Base-by-base conservation (phyloP, 2,888 invertebrate genomes). In the Drosophila affinis region DNA sequence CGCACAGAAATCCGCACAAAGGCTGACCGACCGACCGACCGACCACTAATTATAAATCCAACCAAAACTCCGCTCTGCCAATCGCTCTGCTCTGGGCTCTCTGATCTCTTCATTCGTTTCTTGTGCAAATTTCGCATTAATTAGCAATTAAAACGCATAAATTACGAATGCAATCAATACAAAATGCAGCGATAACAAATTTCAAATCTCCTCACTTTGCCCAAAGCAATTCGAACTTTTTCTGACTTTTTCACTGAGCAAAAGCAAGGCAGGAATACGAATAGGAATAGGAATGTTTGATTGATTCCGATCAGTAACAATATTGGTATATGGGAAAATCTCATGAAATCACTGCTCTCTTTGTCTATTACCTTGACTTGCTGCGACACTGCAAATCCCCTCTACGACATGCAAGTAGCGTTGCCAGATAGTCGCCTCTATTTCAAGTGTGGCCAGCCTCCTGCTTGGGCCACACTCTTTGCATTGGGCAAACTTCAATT, bases 91-190 rank as follows among this genome's bases (percentile, higher is more conserved):
- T 32, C n/a, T 52, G 55, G 12, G 34, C 34, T 51, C 9, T 21
- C n/a, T 39, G 24, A 17, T 7, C 9, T 44, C 34, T 46, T 39
- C 32, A 10, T 48, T 47, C 55, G 14, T 59, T 55, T 58, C 44
- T 59, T 69, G 54, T 73, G 72, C 72, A 70, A 60, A 71, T 77
- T 68, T 77, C 79, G 79, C 82, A 85, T 87, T 85, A 87, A 87
- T 83, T 82, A 71, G 82, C 88, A 79, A 85, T 87, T 85, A 74
- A 87, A 83, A 79, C 75, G 75, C 79, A 87, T 85, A 79, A 87
- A 83, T 83, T 81, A 79, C 75, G 65, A 64, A 72, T 32, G 71
- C 56, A 85, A 85, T 81, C 68, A 74, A 85, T 85, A 81, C 74
- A 72, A 77, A 79, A 85, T 85, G 77, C 75, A 75, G 63, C 68